A percentile compares a stretch with the other conserved stretches of the same genome.
phyloP scores from a whole-genome alignment of 2,888 invertebrate species.

The Ischnus inquisitorius region DNA sequence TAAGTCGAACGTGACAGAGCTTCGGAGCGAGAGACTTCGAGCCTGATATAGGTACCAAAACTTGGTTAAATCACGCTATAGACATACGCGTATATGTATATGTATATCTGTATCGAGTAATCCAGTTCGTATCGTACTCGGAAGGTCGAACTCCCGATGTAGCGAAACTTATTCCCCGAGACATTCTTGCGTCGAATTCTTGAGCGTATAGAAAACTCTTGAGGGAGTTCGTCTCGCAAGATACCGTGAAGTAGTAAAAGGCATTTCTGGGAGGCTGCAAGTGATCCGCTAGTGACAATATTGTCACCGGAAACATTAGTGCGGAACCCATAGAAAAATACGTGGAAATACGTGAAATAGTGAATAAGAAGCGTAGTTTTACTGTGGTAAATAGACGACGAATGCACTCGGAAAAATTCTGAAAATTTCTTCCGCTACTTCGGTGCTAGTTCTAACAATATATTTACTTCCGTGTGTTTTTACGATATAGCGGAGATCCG shows the following conservation, averaged over 20 bases:
- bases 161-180: slow-evolving; percentile 1
- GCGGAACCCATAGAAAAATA: too few relatives aligned
- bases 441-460: background rate
- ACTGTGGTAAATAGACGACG: too few relatives aligned
- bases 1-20: slow-evolving; percentile 25
- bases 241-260: background rate
- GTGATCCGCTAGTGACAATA: background rate
- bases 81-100: background rate
- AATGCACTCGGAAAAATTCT: too few relatives aligned
- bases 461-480: background rate
- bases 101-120: background rate
- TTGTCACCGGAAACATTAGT: too few relatives aligned
- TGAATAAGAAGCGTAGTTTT: too few relatives aligned
- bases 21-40: background rate
- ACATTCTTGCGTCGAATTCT: slow-evolving; percentile 6
- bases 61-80: slow-evolving; percentile 4
- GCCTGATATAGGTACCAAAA: background rate
- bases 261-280: background rate
- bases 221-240: background rate
- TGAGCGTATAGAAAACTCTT: background rate
- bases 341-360: too few relatives aligned
- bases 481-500: background rate
- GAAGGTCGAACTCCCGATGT: background rate
- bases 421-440: background rate
- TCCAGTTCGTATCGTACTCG: background rate